Conservation (phyloP, 2,113 vertebrate species). For the Anguilla rostrata region DNA sequence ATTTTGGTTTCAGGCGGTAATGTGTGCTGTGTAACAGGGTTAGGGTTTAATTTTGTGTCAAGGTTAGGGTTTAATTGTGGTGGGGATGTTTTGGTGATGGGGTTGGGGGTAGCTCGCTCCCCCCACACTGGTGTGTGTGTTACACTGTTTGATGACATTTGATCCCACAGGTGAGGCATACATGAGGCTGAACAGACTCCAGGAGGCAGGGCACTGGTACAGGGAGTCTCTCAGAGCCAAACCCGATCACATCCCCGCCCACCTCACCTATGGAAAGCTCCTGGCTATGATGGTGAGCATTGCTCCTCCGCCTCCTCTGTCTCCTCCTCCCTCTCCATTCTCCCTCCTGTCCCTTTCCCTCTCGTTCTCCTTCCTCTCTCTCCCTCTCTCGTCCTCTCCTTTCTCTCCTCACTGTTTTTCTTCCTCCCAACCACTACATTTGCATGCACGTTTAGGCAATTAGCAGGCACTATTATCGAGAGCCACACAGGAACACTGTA, state of each 20-base stretch:
- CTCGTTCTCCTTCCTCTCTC: not conserved
- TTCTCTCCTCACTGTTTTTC: not conserved
- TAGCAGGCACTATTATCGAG: too few relatives aligned
- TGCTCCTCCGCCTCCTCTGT: not conserved
- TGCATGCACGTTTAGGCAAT: not conserved
- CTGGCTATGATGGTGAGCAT: conserved; percentile 85
- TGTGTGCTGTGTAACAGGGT: too few relatives aligned
- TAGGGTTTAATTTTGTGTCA: too few relatives aligned
- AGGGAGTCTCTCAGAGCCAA: conserved; percentile 88
- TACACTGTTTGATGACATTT: conserved; percentile 39
- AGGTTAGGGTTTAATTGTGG: not conserved
- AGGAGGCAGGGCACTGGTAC: conserved; percentile 92
- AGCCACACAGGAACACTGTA: too few relatives aligned
- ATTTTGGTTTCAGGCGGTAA: too few relatives aligned
- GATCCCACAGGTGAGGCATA: conserved; percentile 87
- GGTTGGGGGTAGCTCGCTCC: too few relatives aligned
- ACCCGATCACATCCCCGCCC: conserved; percentile 94
- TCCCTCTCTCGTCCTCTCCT: not conserved
- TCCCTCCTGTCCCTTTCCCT: not conserved
- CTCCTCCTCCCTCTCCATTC: not conserved
- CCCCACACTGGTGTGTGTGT: too few relatives aligned
- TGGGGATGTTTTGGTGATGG: too few relatives aligned
- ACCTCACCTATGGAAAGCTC: conserved; percentile 94
- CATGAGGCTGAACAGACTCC: conserved; percentile 85
- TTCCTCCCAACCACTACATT: not conserved